A percentile compares a stretch with the other conserved stretches of the same genome.
These are phyloP conservation scores for Drosophila nigricruria DNA, from an alignment of 2,888 invertebrate genomes.

Conservation along the genomic window DNA sequence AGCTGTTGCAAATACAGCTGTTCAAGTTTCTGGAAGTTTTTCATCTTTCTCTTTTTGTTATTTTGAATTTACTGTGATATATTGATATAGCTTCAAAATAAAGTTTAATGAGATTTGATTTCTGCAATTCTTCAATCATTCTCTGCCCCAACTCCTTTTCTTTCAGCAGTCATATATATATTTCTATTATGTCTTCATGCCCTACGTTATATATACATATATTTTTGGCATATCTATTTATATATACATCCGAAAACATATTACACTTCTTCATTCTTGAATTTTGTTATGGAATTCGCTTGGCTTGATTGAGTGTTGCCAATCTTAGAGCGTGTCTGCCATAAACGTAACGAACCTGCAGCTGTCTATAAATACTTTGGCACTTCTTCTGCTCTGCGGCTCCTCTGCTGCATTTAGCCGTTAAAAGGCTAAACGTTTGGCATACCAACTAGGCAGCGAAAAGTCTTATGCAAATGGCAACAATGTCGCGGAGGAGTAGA, in stretches of 20 bases:
- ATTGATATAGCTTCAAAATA: not conserved
- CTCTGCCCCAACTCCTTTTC: not conserved
- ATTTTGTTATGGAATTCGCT: slow-evolving; percentile 1
- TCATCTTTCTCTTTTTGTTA: slow-evolving; percentile 1
- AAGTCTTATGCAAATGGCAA: slow-evolving; percentile 57
- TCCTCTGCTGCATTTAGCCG: slow-evolving; percentile 60
- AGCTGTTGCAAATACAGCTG: not conserved
- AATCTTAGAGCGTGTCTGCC: slow-evolving; percentile 23
- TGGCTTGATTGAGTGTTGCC: slow-evolving; percentile 11
- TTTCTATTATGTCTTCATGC: not conserved
- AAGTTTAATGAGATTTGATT: not conserved
- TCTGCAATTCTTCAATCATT: not conserved
- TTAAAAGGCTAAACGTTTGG: slow-evolving; percentile 69
- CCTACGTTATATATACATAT: not conserved
- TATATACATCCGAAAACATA: not conserved
- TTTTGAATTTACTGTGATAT: not conserved
- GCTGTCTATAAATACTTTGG: slow-evolving; percentile 56
- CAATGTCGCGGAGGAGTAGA: not conserved
- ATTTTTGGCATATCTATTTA: not conserved
- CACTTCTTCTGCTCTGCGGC: slow-evolving; percentile 2
- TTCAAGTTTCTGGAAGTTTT: not conserved
- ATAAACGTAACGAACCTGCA: slow-evolving; percentile 39
- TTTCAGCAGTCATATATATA: not conserved
- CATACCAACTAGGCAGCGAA: slow-evolving; percentile 63
- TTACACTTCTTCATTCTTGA: not conserved